Conservation (phyloP, 1,140 invertebrate species). For the Phortica variegata region DNA sequence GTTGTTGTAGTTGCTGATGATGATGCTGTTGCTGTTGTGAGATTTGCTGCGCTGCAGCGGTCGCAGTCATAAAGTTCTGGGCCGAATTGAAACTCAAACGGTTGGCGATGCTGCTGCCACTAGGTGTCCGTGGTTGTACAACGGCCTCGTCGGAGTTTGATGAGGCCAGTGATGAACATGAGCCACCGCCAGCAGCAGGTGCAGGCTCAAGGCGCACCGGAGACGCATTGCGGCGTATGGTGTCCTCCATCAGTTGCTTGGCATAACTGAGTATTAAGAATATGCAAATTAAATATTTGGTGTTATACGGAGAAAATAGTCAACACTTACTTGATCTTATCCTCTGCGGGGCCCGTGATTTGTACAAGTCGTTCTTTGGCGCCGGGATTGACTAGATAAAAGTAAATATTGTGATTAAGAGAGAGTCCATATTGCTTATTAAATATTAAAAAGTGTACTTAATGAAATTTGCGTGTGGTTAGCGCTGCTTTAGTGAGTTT, state of each 20-base stretch:
- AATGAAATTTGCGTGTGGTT: too few relatives aligned
- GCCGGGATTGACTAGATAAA: constrained; percentile 75
- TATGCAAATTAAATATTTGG: constrained; percentile 4
- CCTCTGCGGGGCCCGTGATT: constrained; percentile 87
- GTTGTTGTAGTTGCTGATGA: constrained; percentile 36
- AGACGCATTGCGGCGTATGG: constrained; percentile 87
- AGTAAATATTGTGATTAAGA: too few relatives aligned
- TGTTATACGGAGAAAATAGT: not conserved
- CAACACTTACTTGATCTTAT: constrained; percentile 81
- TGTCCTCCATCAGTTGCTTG: constrained; percentile 88
- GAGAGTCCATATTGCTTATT: too few relatives aligned
- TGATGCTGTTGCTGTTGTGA: constrained; percentile 35
- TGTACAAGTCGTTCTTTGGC: constrained; percentile 90
- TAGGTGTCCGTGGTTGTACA: constrained; percentile 44
- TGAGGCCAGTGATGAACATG: constrained; percentile 71
- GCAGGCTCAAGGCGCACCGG: constrained; percentile 72
- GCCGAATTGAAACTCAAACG: constrained; percentile 57
- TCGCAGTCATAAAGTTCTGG: constrained; percentile 52
- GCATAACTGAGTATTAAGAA: constrained; percentile 67
- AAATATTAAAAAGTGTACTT: too few relatives aligned
- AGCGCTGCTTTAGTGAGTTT: too few relatives aligned
- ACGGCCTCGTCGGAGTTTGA: constrained; percentile 72
- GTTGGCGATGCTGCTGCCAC: constrained; percentile 35
- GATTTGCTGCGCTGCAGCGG: constrained; percentile 52
- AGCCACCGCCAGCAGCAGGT: constrained; percentile 52